Base-by-base conservation (phyloP, 2,888 invertebrate species). In the Automeris io region DNA sequence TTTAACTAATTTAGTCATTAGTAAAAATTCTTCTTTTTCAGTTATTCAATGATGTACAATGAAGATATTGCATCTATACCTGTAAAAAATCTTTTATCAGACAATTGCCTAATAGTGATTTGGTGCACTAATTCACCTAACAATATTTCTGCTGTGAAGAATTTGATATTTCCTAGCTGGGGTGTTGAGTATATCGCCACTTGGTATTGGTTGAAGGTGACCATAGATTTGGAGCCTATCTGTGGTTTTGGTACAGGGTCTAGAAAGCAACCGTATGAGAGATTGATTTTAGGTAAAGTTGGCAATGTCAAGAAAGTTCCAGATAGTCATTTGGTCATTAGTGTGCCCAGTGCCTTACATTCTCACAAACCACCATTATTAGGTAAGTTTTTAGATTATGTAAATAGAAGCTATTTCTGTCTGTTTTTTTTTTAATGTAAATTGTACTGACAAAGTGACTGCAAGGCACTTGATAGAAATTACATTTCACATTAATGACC, bases 321-420 rank as follows among this genome's bases (percentile, higher is more conserved):
- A 2, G 69, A 88, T 45, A 73, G 88, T 3, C 90, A 90, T 63
- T 60, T 95, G 31, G 68, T 98, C 38, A 75, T 95, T 11, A 96
- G 96, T 71, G 88, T 96, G 13, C 98, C 98, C 0, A 97, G 97
- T 79, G 92, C 94, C 9, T 88, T 98, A 41, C 98, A 98, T 78
- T 98, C 98, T 0, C 96, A 97, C 70, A 99, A 99, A 77, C 98
- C 98, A 25, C 97, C 97, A 1, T 76, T 98, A 38, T 61, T 88
- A 51, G 91, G 93, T 90, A 87, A 83, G 67, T 29, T 22, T n/a
- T n/a, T n/a, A n/a, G n/a, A n/a, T n/a, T n/a, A n/a, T n/a, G n/a
- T n/a, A n/a, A n/a, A n/a, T n/a, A n/a, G n/a, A n/a, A n/a, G n/a
- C n/a, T n/a, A n/a, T n/a, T n/a, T n/a, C n/a, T n/a, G n/a, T n/a